Evolutionary conservation across 2,113 vertebrate species (phyloP).

Genomic region (Pseudonaja textilis): DNA sequence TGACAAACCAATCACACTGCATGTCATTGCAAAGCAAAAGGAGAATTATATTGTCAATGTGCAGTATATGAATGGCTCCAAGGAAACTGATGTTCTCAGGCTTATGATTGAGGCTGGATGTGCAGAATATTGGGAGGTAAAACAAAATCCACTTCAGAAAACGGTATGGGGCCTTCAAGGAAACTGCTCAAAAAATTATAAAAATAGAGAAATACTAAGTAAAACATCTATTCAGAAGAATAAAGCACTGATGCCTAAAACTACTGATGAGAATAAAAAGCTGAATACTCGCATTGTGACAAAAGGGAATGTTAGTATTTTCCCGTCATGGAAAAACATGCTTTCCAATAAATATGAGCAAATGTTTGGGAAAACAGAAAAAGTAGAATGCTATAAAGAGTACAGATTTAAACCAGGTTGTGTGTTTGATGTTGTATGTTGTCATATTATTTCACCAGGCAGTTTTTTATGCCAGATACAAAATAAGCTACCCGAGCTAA

Average conservation of each 20-base stretch:
- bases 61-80: slow-evolving; percentile 48
- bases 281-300: not conserved
- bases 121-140: slow-evolving; percentile 70
- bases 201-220: not conserved
- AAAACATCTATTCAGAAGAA: not conserved
- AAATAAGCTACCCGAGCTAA: slow-evolving; percentile 66
- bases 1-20: slow-evolving; percentile 73
- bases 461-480: slow-evolving; percentile 85
- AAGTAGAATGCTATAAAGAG: slow-evolving; percentile 60
- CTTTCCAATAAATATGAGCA: not conserved
- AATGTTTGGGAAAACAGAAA: not conserved
- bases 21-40: slow-evolving; percentile 69
- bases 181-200: not conserved
- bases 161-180: not conserved
- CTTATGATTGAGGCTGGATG: slow-evolving; percentile 73
- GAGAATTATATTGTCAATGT: slow-evolving; percentile 75
- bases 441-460: slow-evolving; percentile 69
- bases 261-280: not conserved
- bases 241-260: slow-evolving; percentile 5
- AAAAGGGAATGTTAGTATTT: slow-evolving; percentile 6
- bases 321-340: slow-evolving; percentile 31
- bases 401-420: slow-evolving; percentile 74
- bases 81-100: slow-evolving; percentile 60
- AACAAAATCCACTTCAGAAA: slow-evolving; percentile 8
- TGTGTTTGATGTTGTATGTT: slow-evolving; percentile 75